Conservation (phyloP, 2,113 vertebrate genomes). For the Ophthalmolycus amberensis region DNA sequence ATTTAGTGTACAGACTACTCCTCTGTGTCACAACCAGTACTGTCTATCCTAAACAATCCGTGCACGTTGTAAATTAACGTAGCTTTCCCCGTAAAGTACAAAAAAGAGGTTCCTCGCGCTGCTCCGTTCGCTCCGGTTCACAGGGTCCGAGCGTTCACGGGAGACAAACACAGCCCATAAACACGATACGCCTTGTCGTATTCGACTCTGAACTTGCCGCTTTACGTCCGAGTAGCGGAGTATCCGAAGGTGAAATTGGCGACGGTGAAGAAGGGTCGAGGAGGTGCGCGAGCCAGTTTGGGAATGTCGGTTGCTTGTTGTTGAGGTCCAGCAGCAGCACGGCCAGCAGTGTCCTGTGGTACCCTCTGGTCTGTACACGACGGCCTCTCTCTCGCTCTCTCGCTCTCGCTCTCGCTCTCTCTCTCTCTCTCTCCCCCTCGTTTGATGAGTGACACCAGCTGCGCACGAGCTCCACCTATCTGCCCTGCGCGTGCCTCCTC, state of each 20-base stretch:
- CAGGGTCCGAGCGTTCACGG: neutral
- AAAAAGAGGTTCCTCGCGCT: conserved; percentile 12
- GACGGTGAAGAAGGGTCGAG: neutral
- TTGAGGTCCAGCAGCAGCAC: conserved; percentile 35
- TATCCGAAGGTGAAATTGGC: neutral
- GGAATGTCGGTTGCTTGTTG: neutral
- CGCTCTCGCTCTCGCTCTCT: no score
- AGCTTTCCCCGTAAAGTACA: conserved; percentile 11
- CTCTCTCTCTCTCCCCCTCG: conserved; percentile 17
- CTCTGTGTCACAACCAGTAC: neutral
- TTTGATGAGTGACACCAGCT: conserved; percentile 53
- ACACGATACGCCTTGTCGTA: neutral
- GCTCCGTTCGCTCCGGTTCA: neutral
- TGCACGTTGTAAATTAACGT: neutral
- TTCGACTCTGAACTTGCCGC: conserved; percentile 38
- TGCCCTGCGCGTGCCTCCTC: conserved; percentile 30
- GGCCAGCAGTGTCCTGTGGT: conserved; percentile 67
- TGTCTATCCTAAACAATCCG: conserved; percentile 3
- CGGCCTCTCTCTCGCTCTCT: conserved; percentile 28
- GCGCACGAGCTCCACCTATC: conserved; percentile 69
- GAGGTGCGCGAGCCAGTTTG: neutral
- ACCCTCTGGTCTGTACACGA: conserved; percentile 71
- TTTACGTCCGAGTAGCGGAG: neutral
- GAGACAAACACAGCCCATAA: neutral
- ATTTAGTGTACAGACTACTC: neutral